Evolutionary conservation across 2,113 vertebrate species (phyloP).

Genomic region (Thunnus maccoyii): DNA sequence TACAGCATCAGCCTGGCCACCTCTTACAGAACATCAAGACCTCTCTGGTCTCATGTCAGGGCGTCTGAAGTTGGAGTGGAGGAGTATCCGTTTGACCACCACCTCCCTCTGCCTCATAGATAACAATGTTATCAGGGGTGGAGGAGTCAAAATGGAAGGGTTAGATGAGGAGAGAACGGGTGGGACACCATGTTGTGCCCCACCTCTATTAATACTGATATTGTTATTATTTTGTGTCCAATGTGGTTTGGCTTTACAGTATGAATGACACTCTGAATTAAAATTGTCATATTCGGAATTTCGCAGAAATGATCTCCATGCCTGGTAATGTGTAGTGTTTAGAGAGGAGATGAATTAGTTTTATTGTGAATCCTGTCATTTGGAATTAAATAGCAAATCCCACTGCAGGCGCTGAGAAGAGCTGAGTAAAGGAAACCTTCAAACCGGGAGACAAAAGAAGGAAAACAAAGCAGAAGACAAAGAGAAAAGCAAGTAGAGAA

Average conservation of each 20-base stretch:
- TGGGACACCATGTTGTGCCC: background rate
- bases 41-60: background rate
- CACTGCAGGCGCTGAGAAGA: background rate
- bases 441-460: background rate
- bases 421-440: background rate
- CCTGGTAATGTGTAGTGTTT: too few species aligned
- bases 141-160: slow-evolving; percentile 26
- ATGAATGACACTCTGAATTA: background rate
- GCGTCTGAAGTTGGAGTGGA: slow-evolving; percentile 1
- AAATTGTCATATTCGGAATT: background rate
- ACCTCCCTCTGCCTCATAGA: slow-evolving; percentile 49
- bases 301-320: background rate
- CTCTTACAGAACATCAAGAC: background rate
- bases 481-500: background rate
- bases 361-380: background rate
- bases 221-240: background rate
- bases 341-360: background rate
- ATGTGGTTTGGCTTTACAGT: background rate
- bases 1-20: background rate
- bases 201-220: background rate
- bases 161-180: slow-evolving; percentile 5
- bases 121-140: slow-evolving; percentile 66
- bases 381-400: background rate
- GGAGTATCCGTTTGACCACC: slow-evolving; percentile 37
- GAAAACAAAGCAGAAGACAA: background rate